phyloP scores from a whole-genome alignment of 2,113 vertebrate species.

The Noturus placidus region DNA sequence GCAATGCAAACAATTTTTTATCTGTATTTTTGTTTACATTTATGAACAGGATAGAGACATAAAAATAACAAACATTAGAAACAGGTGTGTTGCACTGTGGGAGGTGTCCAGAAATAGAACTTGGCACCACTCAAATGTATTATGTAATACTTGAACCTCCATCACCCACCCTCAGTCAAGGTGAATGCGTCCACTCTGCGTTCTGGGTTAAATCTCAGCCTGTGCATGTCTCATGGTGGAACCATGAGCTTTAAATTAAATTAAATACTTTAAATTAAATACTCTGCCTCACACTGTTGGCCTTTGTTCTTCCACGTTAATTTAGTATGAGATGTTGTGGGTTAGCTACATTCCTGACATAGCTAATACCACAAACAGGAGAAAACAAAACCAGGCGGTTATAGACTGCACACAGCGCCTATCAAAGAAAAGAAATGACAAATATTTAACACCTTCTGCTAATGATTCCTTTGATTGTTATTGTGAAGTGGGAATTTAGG shows the following conservation, averaged over 20 bases:
- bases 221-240: slow-evolving; percentile 49
- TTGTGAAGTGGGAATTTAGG: not conserved
- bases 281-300: slow-evolving; percentile 49
- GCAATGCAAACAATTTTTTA: not conserved
- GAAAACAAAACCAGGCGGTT: slow-evolving; percentile 32
- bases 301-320: slow-evolving; percentile 59
- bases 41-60: not conserved
- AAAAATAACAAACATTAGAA: not conserved
- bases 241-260: slow-evolving; percentile 51
- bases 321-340: slow-evolving; percentile 59
- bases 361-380: slow-evolving; percentile 53
- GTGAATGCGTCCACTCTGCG: not conserved
- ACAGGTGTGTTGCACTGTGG: not conserved
- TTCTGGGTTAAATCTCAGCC: slow-evolving; percentile 32
- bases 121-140: not conserved
- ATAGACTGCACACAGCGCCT: not conserved
- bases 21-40: not conserved
- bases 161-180: not conserved
- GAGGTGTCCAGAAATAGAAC: not conserved
- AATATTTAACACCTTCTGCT: not conserved
- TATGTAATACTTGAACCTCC: not conserved
- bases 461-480: slow-evolving; percentile 3
- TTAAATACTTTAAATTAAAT: slow-evolving; percentile 61
- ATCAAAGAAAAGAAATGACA: slow-evolving; percentile 6
- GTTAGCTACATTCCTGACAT: slow-evolving; percentile 52